phyloP scores from a whole-genome alignment of 2,888 invertebrate species.

The Dryobotodes eremita region DNA sequence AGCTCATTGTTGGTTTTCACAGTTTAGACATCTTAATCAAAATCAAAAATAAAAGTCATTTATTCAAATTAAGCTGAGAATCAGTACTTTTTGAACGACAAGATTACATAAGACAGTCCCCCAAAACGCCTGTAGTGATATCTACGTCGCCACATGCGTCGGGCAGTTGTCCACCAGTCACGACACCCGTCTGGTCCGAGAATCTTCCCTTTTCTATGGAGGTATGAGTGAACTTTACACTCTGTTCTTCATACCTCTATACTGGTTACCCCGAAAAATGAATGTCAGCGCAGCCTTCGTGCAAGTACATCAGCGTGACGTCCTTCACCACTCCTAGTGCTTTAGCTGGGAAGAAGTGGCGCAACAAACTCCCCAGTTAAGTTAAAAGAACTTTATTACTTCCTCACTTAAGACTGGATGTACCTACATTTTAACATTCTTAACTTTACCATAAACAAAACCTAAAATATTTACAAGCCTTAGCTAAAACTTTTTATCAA shows the following conservation, averaged over 20 bases:
- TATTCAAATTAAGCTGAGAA: not conserved
- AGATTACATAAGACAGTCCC: not conserved
- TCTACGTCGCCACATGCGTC: too few species aligned
- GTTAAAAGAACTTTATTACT: not conserved
- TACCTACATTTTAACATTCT: not conserved
- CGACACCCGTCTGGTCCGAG: too few species aligned
- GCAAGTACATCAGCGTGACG: too few species aligned
- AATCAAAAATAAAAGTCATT: not conserved
- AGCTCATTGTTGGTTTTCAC: not conserved
- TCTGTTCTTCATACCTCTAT: too few species aligned
- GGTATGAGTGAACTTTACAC: too few species aligned
- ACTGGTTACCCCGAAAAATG: too few species aligned
- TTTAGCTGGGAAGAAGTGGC: not conserved
- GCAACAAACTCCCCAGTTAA: not conserved
- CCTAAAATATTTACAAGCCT: slow-evolving; percentile 8
- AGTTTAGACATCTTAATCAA: not conserved
- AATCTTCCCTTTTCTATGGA: too few species aligned
- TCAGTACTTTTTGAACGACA: not conserved
- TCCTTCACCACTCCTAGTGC: not conserved
- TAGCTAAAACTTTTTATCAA: not conserved
- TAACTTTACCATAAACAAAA: not conserved
- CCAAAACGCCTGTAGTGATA: not conserved
- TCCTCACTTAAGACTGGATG: not conserved
- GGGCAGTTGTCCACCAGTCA: too few species aligned
- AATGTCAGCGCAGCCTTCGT: too few species aligned